phyloP scores from a whole-genome alignment of 2,888 invertebrate species.

The Polyommatus icarus region DNA sequence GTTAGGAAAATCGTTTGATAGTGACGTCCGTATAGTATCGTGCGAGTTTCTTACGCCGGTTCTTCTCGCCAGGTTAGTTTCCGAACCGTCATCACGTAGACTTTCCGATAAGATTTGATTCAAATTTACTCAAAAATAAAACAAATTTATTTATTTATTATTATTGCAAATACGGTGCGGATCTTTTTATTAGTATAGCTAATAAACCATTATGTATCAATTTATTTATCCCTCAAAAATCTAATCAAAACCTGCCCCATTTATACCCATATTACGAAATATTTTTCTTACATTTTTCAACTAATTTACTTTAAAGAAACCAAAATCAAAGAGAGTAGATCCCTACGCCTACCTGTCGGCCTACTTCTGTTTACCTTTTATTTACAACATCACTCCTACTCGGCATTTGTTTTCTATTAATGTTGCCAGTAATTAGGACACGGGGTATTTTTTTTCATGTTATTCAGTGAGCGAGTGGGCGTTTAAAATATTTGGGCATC shows the following conservation, averaged over 20 bases:
- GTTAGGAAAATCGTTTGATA: too few relatives aligned
- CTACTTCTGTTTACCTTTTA: constrained; percentile 1
- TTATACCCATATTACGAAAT: not conserved
- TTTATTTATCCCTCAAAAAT: too few relatives aligned
- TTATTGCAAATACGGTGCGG: too few relatives aligned
- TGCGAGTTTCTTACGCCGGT: too few relatives aligned
- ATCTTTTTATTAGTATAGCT: too few relatives aligned
- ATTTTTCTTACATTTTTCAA: not conserved
- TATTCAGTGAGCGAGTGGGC: not conserved
- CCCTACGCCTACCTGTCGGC: constrained; percentile 1
- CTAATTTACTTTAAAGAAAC: not conserved
- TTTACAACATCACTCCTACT: constrained; percentile 3
- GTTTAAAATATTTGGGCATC: not conserved
- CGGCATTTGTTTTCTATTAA: not conserved
- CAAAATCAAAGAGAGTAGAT: not conserved
- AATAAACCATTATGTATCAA: too few relatives aligned
- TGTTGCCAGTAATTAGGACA: not conserved
- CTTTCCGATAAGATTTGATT: too few relatives aligned
- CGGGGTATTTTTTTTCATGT: not conserved
- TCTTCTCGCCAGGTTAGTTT: too few relatives aligned
- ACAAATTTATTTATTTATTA: too few relatives aligned
- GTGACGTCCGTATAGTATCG: too few relatives aligned
- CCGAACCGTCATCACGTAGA: too few relatives aligned
- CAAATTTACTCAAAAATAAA: too few relatives aligned
- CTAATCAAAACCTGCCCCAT: not conserved